Base-by-base conservation (phyloP, 2,113 vertebrate genomes). In the Dasyornis broadbenti region DNA sequence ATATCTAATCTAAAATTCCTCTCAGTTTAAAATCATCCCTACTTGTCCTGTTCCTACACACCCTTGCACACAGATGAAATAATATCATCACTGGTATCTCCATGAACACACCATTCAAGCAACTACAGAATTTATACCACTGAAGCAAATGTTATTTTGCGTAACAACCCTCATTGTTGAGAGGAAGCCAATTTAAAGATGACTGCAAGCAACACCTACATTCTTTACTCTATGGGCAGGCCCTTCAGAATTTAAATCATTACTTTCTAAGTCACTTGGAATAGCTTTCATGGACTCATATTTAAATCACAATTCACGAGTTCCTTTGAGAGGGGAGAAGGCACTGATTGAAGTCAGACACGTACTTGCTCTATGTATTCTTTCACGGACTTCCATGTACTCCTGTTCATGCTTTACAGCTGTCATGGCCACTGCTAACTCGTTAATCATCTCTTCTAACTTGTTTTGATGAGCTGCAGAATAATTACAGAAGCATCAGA, bases 371-470 rank as follows among this genome's bases (percentile, higher is more conserved):
- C 99, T 98, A 97, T 99, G 99, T 99, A 99, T 99, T 88, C 99
- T 98, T 97, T 99, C 99, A 27, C 99, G 99, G 35, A 99, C 99
- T 97, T 99, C 99, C 99, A 99, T 99, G 98, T 99, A 99, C 96
- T 99, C 99, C 97, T 99, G 99, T 90, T 99, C 99, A 2, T 99
- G 99, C 96, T 99, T 99, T 22, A 99, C 99, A 2, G 99, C 99
- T 2, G 99, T 99, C 99, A 99, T 99, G 7, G 99, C 99, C 86
- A 99, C 99, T 2, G 99, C 99, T 71, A 99, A 96, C 94, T 99
- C 99, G 6, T 99, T 99, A 95, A 99, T 99, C 99, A 99, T 99
- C 96, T 99, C 99, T 98, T 99, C 99, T 96, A 99, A 98, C 96
- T 99, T 99, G 98, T 99, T 99, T 98, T 99, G 99, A 86, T 99